These are phyloP conservation scores for Phorcus lineatus DNA, from an alignment of 2,888 invertebrate genomes.

Conservation along the genomic window DNA sequence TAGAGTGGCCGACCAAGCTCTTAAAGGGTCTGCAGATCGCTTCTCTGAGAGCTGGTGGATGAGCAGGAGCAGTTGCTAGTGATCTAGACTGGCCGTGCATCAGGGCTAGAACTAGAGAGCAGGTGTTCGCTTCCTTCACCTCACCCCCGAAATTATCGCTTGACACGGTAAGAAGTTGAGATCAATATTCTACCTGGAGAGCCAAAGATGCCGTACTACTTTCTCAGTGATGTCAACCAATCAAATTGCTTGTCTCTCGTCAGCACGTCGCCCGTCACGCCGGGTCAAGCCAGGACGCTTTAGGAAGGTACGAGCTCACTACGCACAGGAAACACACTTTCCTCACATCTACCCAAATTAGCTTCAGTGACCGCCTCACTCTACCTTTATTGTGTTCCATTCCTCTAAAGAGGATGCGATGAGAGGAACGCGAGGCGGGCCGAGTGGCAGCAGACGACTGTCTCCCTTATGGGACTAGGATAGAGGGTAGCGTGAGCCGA, in stretches of 20 bases:
- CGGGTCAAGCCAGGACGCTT: neutral
- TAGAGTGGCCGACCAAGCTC: neutral
- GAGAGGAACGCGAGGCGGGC: neutral
- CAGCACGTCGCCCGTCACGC: neutral
- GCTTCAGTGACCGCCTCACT: neutral
- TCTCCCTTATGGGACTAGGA: neutral
- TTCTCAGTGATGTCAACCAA: conserved; percentile 7
- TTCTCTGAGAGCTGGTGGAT: neutral
- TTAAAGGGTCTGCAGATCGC: neutral
- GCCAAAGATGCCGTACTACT: conserved; percentile 11
- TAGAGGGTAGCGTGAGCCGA: neutral
- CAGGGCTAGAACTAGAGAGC: neutral
- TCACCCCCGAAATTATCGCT: neutral
- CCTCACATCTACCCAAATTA: neutral
- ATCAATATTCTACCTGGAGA: conserved; percentile 1
- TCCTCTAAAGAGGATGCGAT: neutral
- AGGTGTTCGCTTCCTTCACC: neutral
- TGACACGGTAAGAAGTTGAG: neutral
- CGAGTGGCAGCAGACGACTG: neutral
- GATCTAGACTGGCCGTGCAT: neutral
- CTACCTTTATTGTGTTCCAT: neutral
- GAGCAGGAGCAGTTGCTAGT: neutral
- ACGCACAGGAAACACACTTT: neutral
- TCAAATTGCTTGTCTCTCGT: conserved; percentile 10
- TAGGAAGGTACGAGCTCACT: neutral